Evolutionary conservation across 2,113 vertebrate species (phyloP).

Genomic region (Paedocypris sp.): DNA sequence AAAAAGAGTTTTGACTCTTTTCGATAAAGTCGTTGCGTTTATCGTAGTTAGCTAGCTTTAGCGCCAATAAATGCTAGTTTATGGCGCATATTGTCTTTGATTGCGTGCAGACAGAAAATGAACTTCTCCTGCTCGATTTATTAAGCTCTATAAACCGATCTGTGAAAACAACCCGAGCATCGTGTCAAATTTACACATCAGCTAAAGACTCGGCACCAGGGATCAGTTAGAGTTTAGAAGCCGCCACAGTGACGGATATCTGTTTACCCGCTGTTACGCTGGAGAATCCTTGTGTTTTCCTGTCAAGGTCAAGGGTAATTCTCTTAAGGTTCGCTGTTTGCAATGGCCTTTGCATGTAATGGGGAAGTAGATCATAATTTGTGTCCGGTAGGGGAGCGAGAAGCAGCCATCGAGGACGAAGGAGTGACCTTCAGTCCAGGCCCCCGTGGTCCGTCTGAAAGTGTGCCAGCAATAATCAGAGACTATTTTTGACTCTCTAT

Average conservation of each 20-base stretch:
- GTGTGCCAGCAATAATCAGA: constrained; percentile 36
- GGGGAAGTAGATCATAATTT: constrained; percentile 30
- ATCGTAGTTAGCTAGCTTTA: too few relatives aligned
- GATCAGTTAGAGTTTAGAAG: not conserved
- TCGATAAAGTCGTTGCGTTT: too few relatives aligned
- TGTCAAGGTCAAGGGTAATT: constrained; percentile 33
- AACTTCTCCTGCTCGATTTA: too few relatives aligned
- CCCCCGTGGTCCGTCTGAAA: constrained; percentile 25
- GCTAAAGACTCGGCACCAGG: constrained; percentile 32
- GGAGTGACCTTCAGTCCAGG: constrained; percentile 30
- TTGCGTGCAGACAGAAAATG: too few relatives aligned
- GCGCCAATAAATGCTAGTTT: too few relatives aligned
- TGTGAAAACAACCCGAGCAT: not conserved
- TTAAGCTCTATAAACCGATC: not conserved
- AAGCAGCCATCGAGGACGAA: constrained; percentile 3
- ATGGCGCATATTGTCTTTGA: too few relatives aligned
- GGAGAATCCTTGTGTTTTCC: constrained; percentile 7
- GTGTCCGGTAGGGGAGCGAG: constrained; percentile 8
- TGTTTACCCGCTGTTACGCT: constrained; percentile 1
- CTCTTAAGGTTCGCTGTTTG: constrained; percentile 24
- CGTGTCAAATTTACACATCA: constrained; percentile 38
- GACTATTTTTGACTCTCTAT: constrained; percentile 37
- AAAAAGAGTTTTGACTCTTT: too few relatives aligned
- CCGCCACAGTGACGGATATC: not conserved
- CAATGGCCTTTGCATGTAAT: constrained; percentile 29